Base-by-base conservation (phyloP, 2,797 vertebrate species). In the Gymnoscopelus braueri region DNA sequence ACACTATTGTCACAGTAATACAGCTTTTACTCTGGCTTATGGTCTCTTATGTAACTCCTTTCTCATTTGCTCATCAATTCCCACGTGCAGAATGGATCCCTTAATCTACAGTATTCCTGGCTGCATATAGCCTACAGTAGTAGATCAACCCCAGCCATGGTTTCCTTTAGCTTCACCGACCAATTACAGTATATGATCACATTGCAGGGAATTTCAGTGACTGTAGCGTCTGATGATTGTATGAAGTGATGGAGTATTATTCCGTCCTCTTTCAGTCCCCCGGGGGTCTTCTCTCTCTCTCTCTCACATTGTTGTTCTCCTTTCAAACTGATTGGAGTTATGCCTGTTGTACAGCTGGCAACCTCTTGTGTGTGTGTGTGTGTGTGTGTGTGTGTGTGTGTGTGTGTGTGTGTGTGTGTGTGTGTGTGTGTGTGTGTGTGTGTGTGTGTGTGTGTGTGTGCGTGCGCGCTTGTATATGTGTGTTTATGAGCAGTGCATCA, bases 291-390 rank as follows among this genome's bases (percentile, higher is more conserved):
- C 9, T 44, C 9, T 3, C 26, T 29, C 26, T 29, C 26, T 29
- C 19, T 67, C 70, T 56, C 63, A 57, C 67, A 19, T 67, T 61
- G 3, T 67, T 61, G 3, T 29, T 60, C 60, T 64, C 69, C 64
- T 29, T 79, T 63, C 66, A 61, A 1, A 3, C 39, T 75, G 60
- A 80, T 82, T 44, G 39, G n/a, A 64, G 54, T 68, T 82, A 81
- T 80, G 79, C 81, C 64, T 67, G 77, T 83, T 84, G 72, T 73
- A 54, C 74, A 77, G 76, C 79, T 76, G 68, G 81, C 71, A 65
- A 59, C 63, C 49, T 64, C 60, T 1, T 24, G 15, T 73, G 58
- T 71, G 69, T 65, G 71, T 81, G 67, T 65, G 56, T 55, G 19
- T 58, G 56, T 12, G 56, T 26, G 12, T 58, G 23, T 58, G 56